Conservation (phyloP, 2,888 invertebrate genomes). For the Ligdia adustata region DNA sequence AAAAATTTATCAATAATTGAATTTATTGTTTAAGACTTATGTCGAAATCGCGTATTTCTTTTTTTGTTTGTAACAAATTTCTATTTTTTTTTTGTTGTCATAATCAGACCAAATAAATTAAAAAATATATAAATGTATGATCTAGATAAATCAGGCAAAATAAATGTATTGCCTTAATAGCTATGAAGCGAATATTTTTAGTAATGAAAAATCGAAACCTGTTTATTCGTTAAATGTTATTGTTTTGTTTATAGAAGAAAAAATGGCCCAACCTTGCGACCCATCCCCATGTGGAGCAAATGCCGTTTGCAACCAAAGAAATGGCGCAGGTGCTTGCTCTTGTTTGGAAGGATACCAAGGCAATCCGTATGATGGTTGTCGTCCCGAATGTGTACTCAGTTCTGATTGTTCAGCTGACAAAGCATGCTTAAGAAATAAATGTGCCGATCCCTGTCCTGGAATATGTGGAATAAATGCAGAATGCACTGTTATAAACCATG, state of each 20-base stretch:
- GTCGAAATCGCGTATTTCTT: no score
- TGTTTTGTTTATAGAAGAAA: constrained; percentile 73
- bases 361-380: constrained; percentile 93
- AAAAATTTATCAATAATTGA: background rate
- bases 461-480: constrained; percentile 93
- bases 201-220: no score
- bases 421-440: constrained; percentile 92
- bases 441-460: constrained; percentile 93
- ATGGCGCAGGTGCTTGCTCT: constrained; percentile 91
- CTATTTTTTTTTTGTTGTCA: no score
- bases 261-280: constrained; percentile 89
- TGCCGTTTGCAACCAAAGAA: constrained; percentile 90
- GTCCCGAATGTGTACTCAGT: constrained; percentile 94
- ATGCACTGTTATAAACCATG: constrained; percentile 93
- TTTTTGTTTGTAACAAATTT: no score
- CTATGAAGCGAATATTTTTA: no score
- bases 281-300: constrained; percentile 95
- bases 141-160: no score
- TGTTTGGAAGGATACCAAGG: constrained; percentile 93
- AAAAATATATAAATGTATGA: no score
- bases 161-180: no score
- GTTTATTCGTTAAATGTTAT: no score
- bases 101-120: no score
- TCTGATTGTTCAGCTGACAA: constrained; percentile 93
- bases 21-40: background rate